Conservation (phyloP, 2,113 vertebrate species). For the Siphamia tubifer region DNA sequence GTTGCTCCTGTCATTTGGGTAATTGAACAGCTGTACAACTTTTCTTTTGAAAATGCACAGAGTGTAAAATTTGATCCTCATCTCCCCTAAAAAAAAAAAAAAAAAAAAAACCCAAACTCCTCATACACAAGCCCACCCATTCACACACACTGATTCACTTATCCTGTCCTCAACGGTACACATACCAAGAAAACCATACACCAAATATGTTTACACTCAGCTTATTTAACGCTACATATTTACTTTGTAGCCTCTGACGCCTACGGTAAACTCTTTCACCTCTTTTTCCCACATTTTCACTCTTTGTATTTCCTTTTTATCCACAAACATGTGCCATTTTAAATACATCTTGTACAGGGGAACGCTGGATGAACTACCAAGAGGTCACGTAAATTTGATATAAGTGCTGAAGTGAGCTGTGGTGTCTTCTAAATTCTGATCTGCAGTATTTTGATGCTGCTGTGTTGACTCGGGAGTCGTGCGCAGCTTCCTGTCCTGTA, state of each 20-base stretch:
- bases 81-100: conserved; percentile 15
- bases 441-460: conserved; percentile 56
- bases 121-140: conserved; percentile 55
- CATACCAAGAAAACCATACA: conserved; percentile 58
- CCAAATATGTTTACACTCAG: conserved; percentile 61
- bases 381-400: background rate
- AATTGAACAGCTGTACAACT: background rate
- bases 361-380: no score
- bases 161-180: conserved; percentile 13
- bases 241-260: conserved; percentile 33
- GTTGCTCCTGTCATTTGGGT: background rate
- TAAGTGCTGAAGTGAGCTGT: background rate
- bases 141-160: conserved; percentile 45
- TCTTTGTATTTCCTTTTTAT: background rate
- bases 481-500: conserved; percentile 62
- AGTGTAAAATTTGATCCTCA: conserved; percentile 5
- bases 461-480: conserved; percentile 59
- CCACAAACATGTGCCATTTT: background rate
- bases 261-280: conserved; percentile 12
- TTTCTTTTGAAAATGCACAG: conserved; percentile 5
- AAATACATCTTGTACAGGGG: background rate
- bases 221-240: conserved; percentile 50
- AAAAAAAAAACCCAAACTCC: no score
- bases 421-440: conserved; percentile 1
- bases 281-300: background rate